Conservation (phyloP, 1,140 invertebrate genomes). For the Scaptomyza pallida region DNA sequence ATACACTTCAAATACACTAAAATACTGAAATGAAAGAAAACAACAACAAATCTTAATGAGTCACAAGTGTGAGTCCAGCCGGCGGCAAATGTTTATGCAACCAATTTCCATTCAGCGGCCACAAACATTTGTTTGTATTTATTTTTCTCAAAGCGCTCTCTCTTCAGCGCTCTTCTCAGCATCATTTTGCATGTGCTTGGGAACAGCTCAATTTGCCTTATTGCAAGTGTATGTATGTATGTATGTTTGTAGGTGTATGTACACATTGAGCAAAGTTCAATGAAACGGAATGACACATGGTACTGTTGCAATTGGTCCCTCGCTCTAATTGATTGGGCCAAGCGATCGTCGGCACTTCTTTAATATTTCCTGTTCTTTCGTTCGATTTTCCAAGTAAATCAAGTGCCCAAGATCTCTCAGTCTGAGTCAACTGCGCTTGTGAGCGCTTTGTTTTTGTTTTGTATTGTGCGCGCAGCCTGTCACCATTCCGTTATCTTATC, state of each 20-base stretch:
- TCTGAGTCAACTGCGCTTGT: conserved; percentile 36
- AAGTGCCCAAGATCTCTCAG: conserved; percentile 4
- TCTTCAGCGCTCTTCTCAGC: conserved; percentile 3
- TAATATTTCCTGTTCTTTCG: conserved; percentile 17
- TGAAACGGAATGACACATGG: conserved; percentile 71
- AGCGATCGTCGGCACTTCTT: conserved; percentile 28
- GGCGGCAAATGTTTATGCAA: conserved; percentile 66
- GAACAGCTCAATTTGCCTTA: conserved; percentile 66
- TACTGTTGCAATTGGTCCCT: conserved; percentile 31
- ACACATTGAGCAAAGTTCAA: conserved; percentile 61
- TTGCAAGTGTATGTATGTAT: too few species aligned
- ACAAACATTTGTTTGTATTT: conserved; percentile 71
- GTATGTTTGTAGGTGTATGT: background rate
- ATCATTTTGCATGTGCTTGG: conserved; percentile 56
- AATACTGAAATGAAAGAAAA: background rate
- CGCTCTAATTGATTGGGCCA: conserved; percentile 37
- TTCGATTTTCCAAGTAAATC: conserved; percentile 2
- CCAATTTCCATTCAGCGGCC: conserved; percentile 60
- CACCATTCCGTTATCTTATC: conserved; percentile 47
- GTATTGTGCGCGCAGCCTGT: too few species aligned
- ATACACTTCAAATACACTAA: conserved; percentile 19
- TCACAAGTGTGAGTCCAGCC: conserved; percentile 49
- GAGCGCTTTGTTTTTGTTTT: background rate
- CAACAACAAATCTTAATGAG: conserved; percentile 43
- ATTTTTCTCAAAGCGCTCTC: conserved; percentile 11